Evolutionary conservation across 2,888 invertebrate species (phyloP).

Genomic region (Lithophane leautieri): DNA sequence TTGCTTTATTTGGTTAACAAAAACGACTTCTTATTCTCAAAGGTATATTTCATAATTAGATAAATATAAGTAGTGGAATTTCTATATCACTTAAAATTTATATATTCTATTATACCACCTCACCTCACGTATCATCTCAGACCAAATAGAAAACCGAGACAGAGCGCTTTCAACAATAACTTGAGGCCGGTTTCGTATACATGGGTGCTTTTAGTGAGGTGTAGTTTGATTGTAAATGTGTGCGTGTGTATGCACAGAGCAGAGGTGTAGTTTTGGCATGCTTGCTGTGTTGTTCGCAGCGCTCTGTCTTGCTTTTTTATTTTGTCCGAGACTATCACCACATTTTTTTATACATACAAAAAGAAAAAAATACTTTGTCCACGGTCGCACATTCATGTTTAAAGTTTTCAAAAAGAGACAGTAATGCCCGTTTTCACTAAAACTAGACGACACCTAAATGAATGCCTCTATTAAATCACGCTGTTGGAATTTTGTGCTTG

Average conservation of each 20-base stretch:
- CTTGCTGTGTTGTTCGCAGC: no score
- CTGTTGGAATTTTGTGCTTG: neutral
- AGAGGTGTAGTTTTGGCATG: no score
- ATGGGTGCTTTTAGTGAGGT: no score
- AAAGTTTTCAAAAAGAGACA: neutral
- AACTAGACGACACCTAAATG: neutral
- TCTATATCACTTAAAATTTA: constrained; percentile 33
- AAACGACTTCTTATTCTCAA: constrained; percentile 27
- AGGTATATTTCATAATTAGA: constrained; percentile 37
- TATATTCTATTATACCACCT: neutral
- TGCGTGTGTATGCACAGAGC: no score
- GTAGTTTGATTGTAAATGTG: no score
- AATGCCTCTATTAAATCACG: neutral
- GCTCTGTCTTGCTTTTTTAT: no score
- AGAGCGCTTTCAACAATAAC: no score
- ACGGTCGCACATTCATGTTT: neutral
- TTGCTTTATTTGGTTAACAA: constrained; percentile 7
- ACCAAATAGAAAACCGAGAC: no score
- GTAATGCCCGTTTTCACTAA: neutral
- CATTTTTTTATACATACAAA: neutral
- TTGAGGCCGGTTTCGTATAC: no score
- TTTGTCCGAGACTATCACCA: constrained; percentile 23
- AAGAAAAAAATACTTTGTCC: neutral
- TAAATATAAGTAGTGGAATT: constrained; percentile 47
- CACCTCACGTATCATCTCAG: no score